phyloP scores from a whole-genome alignment of 2,888 invertebrate genomes.

The Beris chalybata region DNA sequence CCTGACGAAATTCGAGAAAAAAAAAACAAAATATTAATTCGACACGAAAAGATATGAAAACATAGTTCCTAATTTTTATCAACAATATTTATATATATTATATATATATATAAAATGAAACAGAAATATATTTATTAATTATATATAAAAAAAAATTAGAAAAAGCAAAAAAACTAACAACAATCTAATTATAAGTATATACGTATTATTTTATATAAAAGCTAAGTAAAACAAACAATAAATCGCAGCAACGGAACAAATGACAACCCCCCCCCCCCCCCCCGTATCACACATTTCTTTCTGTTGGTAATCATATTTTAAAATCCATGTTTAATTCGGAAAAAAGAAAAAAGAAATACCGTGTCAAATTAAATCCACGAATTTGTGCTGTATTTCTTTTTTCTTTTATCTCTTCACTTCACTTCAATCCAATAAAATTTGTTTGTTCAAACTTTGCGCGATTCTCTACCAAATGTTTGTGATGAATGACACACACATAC shows the following conservation, averaged over 20 bases:
- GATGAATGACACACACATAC: no score
- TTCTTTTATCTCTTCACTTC: no score
- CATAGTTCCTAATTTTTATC: constrained; percentile 40
- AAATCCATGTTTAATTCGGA: constrained; percentile 23
- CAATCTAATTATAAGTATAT: neutral
- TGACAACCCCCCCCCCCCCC: no score
- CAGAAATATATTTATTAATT: constrained; percentile 34
- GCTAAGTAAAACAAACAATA: neutral
- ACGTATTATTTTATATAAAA: neutral
- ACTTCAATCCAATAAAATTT: no score
- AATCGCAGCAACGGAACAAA: no score
- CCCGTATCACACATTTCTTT: neutral
- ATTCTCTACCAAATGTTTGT: no score
- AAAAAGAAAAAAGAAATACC: constrained; percentile 17
- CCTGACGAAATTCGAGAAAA: neutral
- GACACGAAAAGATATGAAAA: constrained; percentile 41
- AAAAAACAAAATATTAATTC: constrained; percentile 31
- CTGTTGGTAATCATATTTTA: neutral
- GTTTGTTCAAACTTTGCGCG: no score
- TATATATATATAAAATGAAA: constrained; percentile 19
- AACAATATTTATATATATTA: constrained; percentile 36
- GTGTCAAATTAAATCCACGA: neutral
- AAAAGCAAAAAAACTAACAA: neutral
- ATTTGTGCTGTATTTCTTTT: no score
- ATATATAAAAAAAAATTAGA: constrained; percentile 27